Percentiles rank a stretch among this genome's conserved stretches.
phyloP scores from a whole-genome alignment of 1,140 invertebrate genomes.

The Drosophila busckii region DNA sequence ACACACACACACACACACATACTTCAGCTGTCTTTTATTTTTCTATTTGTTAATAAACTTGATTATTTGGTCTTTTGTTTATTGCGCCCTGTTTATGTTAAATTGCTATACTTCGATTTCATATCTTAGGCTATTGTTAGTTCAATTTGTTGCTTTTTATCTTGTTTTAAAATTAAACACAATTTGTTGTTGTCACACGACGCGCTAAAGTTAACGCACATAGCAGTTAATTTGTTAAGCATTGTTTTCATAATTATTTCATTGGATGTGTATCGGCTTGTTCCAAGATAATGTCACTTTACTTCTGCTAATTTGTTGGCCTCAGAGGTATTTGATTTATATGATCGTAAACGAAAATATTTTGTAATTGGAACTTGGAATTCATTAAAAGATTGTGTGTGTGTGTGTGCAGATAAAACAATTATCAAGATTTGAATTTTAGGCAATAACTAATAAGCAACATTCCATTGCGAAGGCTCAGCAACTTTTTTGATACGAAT shows the following conservation, averaged over 20 bases:
- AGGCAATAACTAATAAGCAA: too few species aligned
- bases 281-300: slow-evolving; percentile 28
- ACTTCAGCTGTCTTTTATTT: neutral
- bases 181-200: slow-evolving; percentile 29
- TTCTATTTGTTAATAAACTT: slow-evolving; percentile 27
- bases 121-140: slow-evolving; percentile 13
- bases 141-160: slow-evolving; percentile 50
- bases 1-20: too few species aligned
- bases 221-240: slow-evolving; percentile 25
- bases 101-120: slow-evolving; percentile 11
- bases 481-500: too few species aligned
- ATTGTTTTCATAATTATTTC: slow-evolving; percentile 32
- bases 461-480: too few species aligned
- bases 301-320: neutral
- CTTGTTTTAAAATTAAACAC: slow-evolving; percentile 70
- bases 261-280: slow-evolving; percentile 2
- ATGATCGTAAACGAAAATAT: neutral
- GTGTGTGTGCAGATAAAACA: too few species aligned
- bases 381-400: too few species aligned
- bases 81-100: slow-evolving; percentile 31
- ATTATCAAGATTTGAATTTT: too few species aligned
- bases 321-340: slow-evolving; percentile 14
- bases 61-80: slow-evolving; percentile 51
- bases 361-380: too few species aligned
- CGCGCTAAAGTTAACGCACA: neutral